Base-by-base conservation (phyloP, 2,888 invertebrate species). In the Urechis unicinctus region DNA sequence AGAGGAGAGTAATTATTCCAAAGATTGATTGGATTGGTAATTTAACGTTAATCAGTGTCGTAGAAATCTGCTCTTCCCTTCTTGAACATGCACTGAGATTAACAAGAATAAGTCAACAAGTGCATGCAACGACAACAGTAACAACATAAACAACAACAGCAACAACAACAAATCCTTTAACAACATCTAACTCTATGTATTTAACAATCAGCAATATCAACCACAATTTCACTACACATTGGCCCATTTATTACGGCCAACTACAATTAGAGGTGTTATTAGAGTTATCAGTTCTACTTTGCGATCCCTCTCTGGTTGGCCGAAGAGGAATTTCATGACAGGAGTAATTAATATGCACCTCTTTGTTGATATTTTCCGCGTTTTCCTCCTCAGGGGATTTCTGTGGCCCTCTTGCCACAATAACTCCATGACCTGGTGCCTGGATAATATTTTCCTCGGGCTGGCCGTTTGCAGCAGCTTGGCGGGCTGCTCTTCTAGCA, bases 281-380 rank as follows among this genome's bases (percentile, higher is more conserved):
- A 21, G 22, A 17, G 30, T 25, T 25, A 13, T 25, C 25, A 42
- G 26, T 31, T 41, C 22, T 3, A 44, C 47, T 24, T 29, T 60
- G 58, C 9, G 60, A 50, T 13, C 57, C 57, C 13, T 57, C 59
- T 48, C 61, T 46, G 46, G 49, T 52, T 31, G 58, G 62, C 47
- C 61, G 44, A 48, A 61, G 43, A n/a, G 64, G 58, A 25, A 64
- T 59, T 28, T 64, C 59, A 26, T 54, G 50, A 51, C 61, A 58
- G n/a, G 62, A 60, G n/a, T 56, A 55, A 44, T 55, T 59, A 25
- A 49, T n/a, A 22, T 52, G 50, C 44, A 55, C 55, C 36, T 60
- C 60, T 31, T 60, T 60, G 24, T 51, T 46, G 47, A 50, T 42
- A 43, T 60, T 60, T 51, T 58, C 60, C 3, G 56, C 58, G 46